Conservation (phyloP, 2,888 invertebrate genomes). For the Drosophila testacea region DNA sequence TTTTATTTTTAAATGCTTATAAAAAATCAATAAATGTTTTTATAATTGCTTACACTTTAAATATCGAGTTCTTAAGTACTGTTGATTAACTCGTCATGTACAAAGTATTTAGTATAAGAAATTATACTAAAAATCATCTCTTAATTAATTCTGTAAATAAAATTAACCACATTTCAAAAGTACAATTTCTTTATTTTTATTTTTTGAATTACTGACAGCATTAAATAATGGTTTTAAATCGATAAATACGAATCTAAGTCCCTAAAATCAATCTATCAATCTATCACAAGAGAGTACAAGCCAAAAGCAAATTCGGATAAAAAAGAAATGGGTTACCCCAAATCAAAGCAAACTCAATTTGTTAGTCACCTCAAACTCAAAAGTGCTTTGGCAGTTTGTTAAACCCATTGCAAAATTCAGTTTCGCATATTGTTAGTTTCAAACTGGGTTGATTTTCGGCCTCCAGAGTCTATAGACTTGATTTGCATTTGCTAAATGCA, state of each 20-base stretch:
- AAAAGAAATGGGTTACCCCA: neutral
- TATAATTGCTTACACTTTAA: too few relatives aligned
- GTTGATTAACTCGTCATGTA: too few relatives aligned
- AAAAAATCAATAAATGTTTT: too few relatives aligned
- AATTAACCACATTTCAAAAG: too few relatives aligned
- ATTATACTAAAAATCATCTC: too few relatives aligned
- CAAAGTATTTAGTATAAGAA: too few relatives aligned
- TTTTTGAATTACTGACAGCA: too few relatives aligned
- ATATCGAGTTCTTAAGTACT: too few relatives aligned
- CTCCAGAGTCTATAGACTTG: conserved; percentile 38
- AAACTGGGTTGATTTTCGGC: conserved; percentile 22
- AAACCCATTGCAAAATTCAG: conserved; percentile 4
- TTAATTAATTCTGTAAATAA: too few relatives aligned
- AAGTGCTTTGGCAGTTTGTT: conserved; percentile 8
- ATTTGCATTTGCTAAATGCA: conserved; percentile 54
- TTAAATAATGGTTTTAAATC: too few relatives aligned
- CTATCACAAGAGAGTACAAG: neutral
- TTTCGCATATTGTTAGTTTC: conserved; percentile 12
- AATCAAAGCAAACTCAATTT: conserved; percentile 13
- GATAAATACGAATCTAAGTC: neutral
- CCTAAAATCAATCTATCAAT: neutral
- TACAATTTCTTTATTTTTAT: too few relatives aligned
- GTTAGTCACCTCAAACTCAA: conserved; percentile 3
- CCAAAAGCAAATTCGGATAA: neutral
- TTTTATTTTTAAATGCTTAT: too few relatives aligned